Evolutionary conservation across 2,797 vertebrate genomes (phyloP).

Genomic region (Phalanger gymnotis): DNA sequence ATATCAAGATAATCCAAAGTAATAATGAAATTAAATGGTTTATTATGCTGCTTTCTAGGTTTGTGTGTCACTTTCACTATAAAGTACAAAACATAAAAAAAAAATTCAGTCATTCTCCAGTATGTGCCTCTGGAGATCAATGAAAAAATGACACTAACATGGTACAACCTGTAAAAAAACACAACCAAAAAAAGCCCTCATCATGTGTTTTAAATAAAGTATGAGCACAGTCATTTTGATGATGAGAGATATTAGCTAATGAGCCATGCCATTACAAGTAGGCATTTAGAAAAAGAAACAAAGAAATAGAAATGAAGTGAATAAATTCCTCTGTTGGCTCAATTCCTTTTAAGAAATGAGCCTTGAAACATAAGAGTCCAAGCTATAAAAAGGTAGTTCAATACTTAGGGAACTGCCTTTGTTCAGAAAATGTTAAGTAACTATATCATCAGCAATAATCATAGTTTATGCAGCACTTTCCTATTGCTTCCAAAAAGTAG

Average conservation of each 20-base stretch:
- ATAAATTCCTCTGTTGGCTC: neutral
- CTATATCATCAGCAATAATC: neutral
- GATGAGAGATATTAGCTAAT: neutral
- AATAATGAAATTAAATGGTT: neutral
- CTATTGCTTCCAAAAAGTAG: neutral
- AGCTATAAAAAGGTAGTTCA: neutral
- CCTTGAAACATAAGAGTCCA: neutral
- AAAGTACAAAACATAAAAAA: neutral
- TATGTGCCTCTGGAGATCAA: neutral
- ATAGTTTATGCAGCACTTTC: neutral
- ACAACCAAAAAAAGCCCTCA: no score
- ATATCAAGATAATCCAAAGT: neutral
- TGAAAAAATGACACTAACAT: neutral
- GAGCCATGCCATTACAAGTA: neutral
- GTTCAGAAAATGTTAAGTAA: neutral
- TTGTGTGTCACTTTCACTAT: neutral
- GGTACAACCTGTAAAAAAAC: neutral
- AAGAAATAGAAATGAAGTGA: neutral
- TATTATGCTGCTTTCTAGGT: neutral
- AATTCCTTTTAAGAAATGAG: neutral
- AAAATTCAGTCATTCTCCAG: neutral
- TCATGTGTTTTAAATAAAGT: neutral
- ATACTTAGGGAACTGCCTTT: neutral
- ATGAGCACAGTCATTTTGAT: neutral
- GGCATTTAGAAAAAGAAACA: neutral